Base-by-base conservation (phyloP, 2,888 invertebrate species). In the Mythimna lalbum region DNA sequence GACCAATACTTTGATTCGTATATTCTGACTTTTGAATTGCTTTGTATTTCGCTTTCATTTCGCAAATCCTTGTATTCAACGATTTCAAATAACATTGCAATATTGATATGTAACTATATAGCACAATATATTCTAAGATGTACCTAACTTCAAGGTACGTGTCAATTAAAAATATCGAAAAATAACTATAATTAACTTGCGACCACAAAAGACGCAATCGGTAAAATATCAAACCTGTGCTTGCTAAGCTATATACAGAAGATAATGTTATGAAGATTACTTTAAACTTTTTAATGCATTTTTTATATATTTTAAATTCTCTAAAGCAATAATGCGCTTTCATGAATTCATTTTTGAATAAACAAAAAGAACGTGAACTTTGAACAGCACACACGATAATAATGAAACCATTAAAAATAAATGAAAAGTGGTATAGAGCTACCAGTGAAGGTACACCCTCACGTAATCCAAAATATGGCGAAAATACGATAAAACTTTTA, bases 101-200 rank as follows among this genome's bases (percentile, higher is more conserved):
- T 10, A 68, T 55, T 31, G 68, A 47, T 49, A 64, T 56, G 17
- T 64, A 64, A 17, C 23, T 65, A 5, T 49, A 55, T 7, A 55
- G 4, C 7, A 64, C n/a, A 2, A n/a, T 1, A 49, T 55, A 33
- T 36, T 55, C 65, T n/a, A 65, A 65, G 6, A 64, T 36, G 0
- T 49, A 47, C 2, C 68, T 23, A 1, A 64, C n/a, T 64, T 47
- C 47, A 17, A 47, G 7, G 14, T 64, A 64, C 0, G 7, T 9
- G 0, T 64, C 47, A 4, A 55, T 47, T 1, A 56, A 0, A 27
- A 36, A 9, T 47, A 64, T 21, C 10, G n/a, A 1, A 17, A 62
- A 1, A 39, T 39, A 27, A 7, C 1, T n/a, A 7, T 17, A 39
- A 0, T 12, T 17, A 52, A 5, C 2, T n/a, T 39, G 17, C 10